Conservation (phyloP, 2,113 vertebrate genomes). For the Protobothrops flavoviridis region DNA sequence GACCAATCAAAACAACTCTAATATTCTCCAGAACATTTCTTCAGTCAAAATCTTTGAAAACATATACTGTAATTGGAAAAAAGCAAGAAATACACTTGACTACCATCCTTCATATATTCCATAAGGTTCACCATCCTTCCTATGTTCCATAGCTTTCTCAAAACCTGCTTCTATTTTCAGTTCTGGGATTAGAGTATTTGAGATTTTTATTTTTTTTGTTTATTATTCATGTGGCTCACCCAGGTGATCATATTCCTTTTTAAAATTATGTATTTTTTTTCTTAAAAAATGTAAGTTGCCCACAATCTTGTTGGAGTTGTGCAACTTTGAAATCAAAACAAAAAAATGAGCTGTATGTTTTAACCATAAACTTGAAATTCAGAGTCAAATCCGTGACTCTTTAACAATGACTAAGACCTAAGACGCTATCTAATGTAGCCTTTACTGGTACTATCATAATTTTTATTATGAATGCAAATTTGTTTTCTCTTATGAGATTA, state of each 20-base stretch:
- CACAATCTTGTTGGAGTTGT: not conserved
- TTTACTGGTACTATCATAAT: not conserved
- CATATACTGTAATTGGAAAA: not conserved
- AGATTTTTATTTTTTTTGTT: not conserved
- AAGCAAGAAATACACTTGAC: not conserved
- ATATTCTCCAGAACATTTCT: not conserved
- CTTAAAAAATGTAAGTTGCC: not conserved
- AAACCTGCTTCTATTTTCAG: not conserved
- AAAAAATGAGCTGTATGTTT: not conserved
- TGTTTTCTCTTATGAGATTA: constrained; percentile 41
- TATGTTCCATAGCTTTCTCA: too few relatives aligned
- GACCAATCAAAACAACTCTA: too few relatives aligned
- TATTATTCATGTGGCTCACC: not conserved
- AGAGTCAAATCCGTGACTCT: not conserved
- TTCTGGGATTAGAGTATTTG: not conserved
- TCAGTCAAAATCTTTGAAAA: not conserved
- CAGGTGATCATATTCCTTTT: not conserved
- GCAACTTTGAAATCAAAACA: not conserved
- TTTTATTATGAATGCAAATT: not conserved
- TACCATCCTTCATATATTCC: too few relatives aligned
- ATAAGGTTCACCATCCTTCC: too few relatives aligned
- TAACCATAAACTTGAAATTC: not conserved
- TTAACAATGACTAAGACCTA: not conserved
- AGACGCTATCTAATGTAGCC: not conserved
- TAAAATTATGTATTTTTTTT: not conserved